Percentiles rank a stretch among this genome's conserved stretches.
Conservation (phyloP, 2,888 invertebrate species). For the Eristalinus sepulchralis region DNA sequence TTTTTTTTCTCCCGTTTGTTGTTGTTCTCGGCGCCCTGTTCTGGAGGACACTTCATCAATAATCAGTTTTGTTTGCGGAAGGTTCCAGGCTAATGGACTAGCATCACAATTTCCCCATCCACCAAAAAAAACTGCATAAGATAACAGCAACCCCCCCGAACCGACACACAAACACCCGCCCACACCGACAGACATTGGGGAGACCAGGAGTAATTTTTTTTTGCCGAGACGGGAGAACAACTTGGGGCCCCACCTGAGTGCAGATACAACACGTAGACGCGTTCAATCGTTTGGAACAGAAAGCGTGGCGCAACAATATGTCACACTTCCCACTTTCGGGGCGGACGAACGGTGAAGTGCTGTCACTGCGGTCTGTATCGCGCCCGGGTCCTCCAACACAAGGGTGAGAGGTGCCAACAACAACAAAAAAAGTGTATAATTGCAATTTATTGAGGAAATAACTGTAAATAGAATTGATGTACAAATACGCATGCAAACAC, state of each 20-base stretch:
- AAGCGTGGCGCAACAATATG: slow-evolving; percentile 52
- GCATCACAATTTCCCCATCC: background rate
- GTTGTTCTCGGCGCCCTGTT: too few species aligned
- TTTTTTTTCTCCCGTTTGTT: background rate
- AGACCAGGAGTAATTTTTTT: background rate
- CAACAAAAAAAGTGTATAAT: slow-evolving; percentile 8
- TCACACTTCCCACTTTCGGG: slow-evolving; percentile 14
- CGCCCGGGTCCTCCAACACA: too few species aligned
- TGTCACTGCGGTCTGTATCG: background rate
- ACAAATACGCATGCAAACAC: slow-evolving; percentile 8
- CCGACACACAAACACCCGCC: background rate
- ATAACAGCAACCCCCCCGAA: slow-evolving; percentile 5
- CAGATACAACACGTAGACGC: slow-evolving; percentile 7
- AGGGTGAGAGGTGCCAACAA: background rate
- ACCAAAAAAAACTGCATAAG: slow-evolving; percentile 17
- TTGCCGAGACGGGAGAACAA: background rate
- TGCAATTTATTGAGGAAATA: slow-evolving; percentile 39
- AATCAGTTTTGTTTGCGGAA: slow-evolving; percentile 36
- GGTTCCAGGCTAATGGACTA: slow-evolving; percentile 31
- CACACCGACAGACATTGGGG: background rate
- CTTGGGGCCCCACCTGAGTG: slow-evolving; percentile 14
- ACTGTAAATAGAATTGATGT: slow-evolving; percentile 14
- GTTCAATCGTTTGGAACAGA: slow-evolving; percentile 27
- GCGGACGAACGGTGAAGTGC: background rate
- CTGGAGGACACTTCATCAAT: background rate